A percentile compares a stretch with the other conserved stretches of the same genome.
Conservation (phyloP, 2,797 vertebrate species). For the Melanotaenia pygmaea region DNA sequence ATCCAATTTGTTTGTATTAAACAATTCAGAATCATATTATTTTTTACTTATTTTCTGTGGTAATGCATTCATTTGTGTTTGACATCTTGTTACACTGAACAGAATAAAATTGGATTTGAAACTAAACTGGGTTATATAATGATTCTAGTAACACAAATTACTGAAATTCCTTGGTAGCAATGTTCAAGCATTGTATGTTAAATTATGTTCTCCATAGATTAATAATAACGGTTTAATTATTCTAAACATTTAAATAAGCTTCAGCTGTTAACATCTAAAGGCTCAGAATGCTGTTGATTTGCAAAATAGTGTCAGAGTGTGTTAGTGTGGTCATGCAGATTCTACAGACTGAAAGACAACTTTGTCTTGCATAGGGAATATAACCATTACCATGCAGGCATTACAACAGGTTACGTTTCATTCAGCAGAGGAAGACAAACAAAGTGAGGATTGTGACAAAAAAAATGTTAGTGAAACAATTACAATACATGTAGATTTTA, state of each 20-base stretch:
- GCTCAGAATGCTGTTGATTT: conserved; percentile 48
- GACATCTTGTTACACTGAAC: conserved; percentile 42
- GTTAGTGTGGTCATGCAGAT: conserved; percentile 32
- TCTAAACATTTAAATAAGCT: conserved; percentile 63
- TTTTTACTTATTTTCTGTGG: conserved; percentile 3
- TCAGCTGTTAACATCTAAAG: conserved; percentile 40
- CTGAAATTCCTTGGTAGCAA: conserved; percentile 51
- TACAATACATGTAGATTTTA: conserved; percentile 6
- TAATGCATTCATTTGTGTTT: conserved; percentile 30
- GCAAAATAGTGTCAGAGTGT: conserved; percentile 21
- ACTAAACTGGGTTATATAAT: conserved; percentile 49
- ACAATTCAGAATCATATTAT: conserved; percentile 20
- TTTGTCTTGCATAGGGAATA: background rate
- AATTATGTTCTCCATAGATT: conserved; percentile 67
- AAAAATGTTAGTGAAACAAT: conserved; percentile 32
- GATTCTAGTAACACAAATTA: conserved; percentile 57
- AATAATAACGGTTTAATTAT: conserved; percentile 62
- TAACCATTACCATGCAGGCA: conserved; percentile 1
- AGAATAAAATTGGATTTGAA: conserved; percentile 45
- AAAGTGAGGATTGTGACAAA: conserved; percentile 27
- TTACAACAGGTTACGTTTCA: conserved; percentile 3
- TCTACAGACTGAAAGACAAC: conserved; percentile 34
- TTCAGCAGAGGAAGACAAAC: conserved; percentile 22
- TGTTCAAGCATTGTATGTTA: conserved; percentile 58
- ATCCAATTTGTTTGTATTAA: conserved; percentile 19